phyloP scores from a whole-genome alignment of 2,797 vertebrate genomes.

The Lagocephalus sceleratus region DNA sequence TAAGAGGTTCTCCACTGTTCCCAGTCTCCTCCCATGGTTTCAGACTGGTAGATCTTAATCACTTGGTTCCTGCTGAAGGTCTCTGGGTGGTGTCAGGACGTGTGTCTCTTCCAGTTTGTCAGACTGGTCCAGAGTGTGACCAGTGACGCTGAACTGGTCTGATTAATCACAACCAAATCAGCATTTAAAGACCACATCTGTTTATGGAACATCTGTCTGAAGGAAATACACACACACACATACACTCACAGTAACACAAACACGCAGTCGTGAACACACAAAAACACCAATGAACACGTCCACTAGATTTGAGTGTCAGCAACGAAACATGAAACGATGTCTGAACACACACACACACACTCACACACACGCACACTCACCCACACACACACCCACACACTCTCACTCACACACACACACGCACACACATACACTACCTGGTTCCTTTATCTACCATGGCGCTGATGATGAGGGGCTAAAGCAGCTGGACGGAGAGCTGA shows the following conservation, averaged over 20 bases:
- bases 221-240: slow-evolving; percentile 17
- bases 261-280: not conserved
- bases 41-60: too few species aligned
- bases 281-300: not conserved
- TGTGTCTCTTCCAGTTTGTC: too few species aligned
- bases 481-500: slow-evolving; percentile 36
- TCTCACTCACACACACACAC: not conserved
- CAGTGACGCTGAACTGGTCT: too few species aligned
- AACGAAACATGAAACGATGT: not conserved
- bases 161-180: too few species aligned
- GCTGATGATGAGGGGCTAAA: slow-evolving; percentile 26
- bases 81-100: too few species aligned
- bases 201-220: too few species aligned
- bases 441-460: slow-evolving; percentile 72
- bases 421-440: slow-evolving; percentile 35
- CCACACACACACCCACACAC: slow-evolving; percentile 1
- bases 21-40: too few species aligned
- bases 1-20: too few species aligned
- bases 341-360: not conserved
- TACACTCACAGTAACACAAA: not conserved
- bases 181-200: too few species aligned
- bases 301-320: too few species aligned
- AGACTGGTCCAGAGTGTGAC: too few species aligned
- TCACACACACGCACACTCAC: not conserved
- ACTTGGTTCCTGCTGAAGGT: too few species aligned